Conservation (phyloP, 2,888 invertebrate species). For the Patella ulyssiponensis region DNA sequence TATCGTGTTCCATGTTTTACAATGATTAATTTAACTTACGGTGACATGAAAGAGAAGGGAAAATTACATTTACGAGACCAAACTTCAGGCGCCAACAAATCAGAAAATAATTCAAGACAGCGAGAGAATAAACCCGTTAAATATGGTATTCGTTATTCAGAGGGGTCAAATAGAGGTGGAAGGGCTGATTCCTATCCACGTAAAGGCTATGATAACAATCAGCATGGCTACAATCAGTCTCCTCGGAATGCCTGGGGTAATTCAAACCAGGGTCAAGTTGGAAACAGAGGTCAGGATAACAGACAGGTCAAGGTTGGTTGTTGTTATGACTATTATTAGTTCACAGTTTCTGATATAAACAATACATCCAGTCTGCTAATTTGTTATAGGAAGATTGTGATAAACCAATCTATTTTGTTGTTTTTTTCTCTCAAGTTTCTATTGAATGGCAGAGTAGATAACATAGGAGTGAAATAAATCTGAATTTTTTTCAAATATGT, state of each 20-base stretch:
- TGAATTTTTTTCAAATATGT: no score
- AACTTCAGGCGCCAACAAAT: not conserved
- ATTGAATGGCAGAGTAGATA: no score
- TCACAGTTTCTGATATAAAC: not conserved
- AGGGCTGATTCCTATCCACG: not conserved
- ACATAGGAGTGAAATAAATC: no score
- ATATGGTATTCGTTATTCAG: not conserved
- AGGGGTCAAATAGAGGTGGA: not conserved
- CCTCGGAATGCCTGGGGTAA: not conserved
- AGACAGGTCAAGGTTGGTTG: not conserved
- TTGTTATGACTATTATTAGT: not conserved
- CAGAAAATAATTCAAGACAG: constrained; percentile 16
- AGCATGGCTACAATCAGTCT: not conserved
- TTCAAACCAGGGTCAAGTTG: not conserved
- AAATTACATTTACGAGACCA: constrained; percentile 20
- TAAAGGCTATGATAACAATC: not conserved
- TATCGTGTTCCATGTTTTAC: constrained; percentile 76
- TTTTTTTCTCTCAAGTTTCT: no score
- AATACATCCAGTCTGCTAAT: no score
- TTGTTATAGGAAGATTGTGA: no score
- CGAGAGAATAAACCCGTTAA: constrained; percentile 8
- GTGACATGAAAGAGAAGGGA: constrained; percentile 69
- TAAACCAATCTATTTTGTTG: no score
- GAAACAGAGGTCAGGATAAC: no score
- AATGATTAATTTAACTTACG: constrained; percentile 78